Base-by-base conservation (phyloP, 1,140 invertebrate genomes). In the Cydia fagiglandana region DNA sequence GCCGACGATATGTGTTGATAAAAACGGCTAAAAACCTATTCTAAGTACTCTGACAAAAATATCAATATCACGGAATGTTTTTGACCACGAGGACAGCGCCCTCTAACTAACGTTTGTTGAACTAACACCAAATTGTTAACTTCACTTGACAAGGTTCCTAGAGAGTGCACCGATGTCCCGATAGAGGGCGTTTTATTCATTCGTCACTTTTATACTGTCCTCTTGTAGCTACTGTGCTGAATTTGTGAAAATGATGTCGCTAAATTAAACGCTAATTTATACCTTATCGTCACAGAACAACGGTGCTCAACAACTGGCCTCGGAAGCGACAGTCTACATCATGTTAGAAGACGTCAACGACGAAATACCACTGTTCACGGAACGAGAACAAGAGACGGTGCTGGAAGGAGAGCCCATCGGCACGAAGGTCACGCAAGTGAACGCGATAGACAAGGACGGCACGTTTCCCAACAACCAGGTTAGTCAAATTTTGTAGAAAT, bases 341-440 rank as follows among this genome's bases (percentile, higher is more conserved):
- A 96, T 97, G 94, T 93, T 99, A 64, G 97, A 98, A 93, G 98
- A 99, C 93, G 98, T 99, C 64, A 99, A 99, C 93, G 98, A 99
- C 92, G 98, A 99, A 93, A 99, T 99, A 88, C 98, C 98, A 7
- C 93, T 98, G 77, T 99, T 99, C 92, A 98, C 97, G 77, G 97
- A 98, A 94, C 94, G 97, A 84, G 97, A 99, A 93, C 97, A 98
- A 90, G 98, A 98, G 94, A 98, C 97, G 15, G 98, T 98, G 56
- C 94, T 98, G 73, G 98, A 98, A 94, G 97, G 98, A 68, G 97
- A 99, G 93, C 97, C 97, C 30, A 95, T 97, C 78, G 98, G 98
- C 50, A 98, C 98, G 73, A 97, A 97, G 94, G 98, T 99, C 75
- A 98, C 98, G 28, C 97, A 98, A 94, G 97, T 99, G 81, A 97